Evolutionary conservation across 2,888 invertebrate genomes (phyloP).

Genomic region (Furcula furcula): DNA sequence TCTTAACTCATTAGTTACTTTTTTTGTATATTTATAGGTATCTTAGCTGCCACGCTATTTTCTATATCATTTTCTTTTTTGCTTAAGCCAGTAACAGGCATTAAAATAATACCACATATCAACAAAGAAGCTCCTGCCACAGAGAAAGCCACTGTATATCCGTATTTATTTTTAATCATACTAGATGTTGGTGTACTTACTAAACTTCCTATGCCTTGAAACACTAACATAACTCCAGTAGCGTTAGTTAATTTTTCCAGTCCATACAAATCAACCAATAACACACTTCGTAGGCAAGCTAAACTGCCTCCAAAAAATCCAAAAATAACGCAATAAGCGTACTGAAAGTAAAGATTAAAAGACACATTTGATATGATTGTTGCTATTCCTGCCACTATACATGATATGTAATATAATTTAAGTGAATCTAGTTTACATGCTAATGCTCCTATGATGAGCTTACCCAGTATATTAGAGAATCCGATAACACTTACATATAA

Average conservation of each 20-base stretch:
- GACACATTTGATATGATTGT: slow-evolving; percentile 54
- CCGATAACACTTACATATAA: slow-evolving; percentile 65
- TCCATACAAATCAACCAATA: slow-evolving; percentile 63
- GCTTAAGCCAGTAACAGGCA: slow-evolving; percentile 30
- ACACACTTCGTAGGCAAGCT: slow-evolving; percentile 54
- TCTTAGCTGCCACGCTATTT: too few relatives aligned
- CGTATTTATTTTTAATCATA: slow-evolving; percentile 46
- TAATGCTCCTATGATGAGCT: slow-evolving; percentile 49
- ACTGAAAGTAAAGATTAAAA: slow-evolving; percentile 57
- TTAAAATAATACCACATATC: slow-evolving; percentile 49
- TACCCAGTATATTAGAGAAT: slow-evolving; percentile 54
- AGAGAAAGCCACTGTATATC: slow-evolving; percentile 54
- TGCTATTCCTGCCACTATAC: slow-evolving; percentile 44
- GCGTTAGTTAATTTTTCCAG: slow-evolving; percentile 70
- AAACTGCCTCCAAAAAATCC: slow-evolving; percentile 56
- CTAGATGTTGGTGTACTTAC: slow-evolving; percentile 65
- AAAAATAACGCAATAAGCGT: slow-evolving; percentile 50
- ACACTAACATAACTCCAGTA: slow-evolving; percentile 63
- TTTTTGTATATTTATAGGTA: too few relatives aligned
- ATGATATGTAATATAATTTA: slow-evolving; percentile 37
- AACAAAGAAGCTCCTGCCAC: slow-evolving; percentile 53
- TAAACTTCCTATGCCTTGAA: slow-evolving; percentile 64
- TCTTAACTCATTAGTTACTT: too few relatives aligned
- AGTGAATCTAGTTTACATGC: slow-evolving; percentile 53
- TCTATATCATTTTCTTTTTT: slow-evolving; percentile 34